phyloP scores from a whole-genome alignment of 2,888 invertebrate genomes.

The Thysanoteuthis rhombus region DNA sequence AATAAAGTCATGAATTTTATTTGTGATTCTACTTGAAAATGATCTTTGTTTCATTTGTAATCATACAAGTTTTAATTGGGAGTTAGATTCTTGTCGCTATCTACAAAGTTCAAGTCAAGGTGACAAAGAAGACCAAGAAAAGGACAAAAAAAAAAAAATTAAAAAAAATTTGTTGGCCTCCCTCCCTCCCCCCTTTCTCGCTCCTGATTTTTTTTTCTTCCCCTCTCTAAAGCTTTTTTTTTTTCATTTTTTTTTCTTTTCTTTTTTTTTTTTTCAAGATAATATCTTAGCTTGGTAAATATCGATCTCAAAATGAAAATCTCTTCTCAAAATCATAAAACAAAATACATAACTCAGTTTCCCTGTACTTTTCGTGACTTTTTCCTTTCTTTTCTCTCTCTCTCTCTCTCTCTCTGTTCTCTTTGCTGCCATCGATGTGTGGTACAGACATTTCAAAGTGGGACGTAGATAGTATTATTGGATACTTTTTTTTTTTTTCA shows the following conservation, averaged over 20 bases:
- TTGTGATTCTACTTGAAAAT: background rate
- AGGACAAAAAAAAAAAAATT: background rate
- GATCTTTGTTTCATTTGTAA: background rate
- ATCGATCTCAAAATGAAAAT: background rate
- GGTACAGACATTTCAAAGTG: background rate
- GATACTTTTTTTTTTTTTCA: background rate
- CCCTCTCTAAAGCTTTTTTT: background rate
- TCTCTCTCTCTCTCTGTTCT: background rate
- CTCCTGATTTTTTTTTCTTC: background rate
- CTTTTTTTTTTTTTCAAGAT: background rate
- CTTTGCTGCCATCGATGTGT: background rate
- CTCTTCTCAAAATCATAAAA: background rate
- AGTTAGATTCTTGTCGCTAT: background rate
- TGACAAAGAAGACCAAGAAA: background rate
- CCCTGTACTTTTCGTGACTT: background rate
- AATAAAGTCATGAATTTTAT: background rate
- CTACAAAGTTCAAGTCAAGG: background rate
- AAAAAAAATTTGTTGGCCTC: background rate
- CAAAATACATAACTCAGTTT: background rate
- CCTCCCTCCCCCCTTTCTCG: background rate
- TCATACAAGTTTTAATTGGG: background rate
- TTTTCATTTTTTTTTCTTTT: background rate
- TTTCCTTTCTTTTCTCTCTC: background rate
- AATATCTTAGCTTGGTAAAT: background rate
- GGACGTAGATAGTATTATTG: constrained; percentile 12